These are phyloP conservation scores for Leucopternis melanops DNA, from an alignment of 2,113 vertebrate species.

Conservation along the genomic window DNA sequence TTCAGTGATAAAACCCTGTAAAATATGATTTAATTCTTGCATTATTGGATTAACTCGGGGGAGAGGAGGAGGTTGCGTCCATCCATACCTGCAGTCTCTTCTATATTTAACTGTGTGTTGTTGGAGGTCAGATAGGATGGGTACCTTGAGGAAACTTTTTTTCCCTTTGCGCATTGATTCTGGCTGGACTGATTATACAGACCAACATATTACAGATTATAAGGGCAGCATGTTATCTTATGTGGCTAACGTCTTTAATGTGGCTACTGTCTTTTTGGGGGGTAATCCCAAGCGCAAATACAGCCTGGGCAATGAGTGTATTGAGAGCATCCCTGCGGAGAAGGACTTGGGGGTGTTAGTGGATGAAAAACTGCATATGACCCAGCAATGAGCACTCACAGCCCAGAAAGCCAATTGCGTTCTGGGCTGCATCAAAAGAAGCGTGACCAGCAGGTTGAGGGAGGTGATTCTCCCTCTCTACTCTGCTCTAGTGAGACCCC, in stretches of 20 bases:
- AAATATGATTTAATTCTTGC: background rate
- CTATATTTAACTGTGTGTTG: background rate
- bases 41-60: background rate
- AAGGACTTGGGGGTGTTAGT: too few relatives aligned
- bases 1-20: background rate
- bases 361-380: too few relatives aligned
- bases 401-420: too few relatives aligned
- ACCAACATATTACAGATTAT: background rate
- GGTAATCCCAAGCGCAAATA: too few relatives aligned
- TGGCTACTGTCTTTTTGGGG: too few relatives aligned
- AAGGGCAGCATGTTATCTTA: background rate
- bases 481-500: too few relatives aligned
- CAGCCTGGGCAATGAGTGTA: too few relatives aligned
- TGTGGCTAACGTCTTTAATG: background rate
- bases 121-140: background rate
- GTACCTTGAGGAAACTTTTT: background rate
- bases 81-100: background rate
- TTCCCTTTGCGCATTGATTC: background rate
- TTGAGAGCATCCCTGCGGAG: too few relatives aligned
- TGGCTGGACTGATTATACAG: background rate
- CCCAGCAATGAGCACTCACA: too few relatives aligned
- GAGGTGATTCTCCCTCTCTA: too few relatives aligned
- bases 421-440: too few relatives aligned
- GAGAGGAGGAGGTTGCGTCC: background rate
- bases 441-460: too few relatives aligned